A percentile compares a stretch with the other conserved stretches of the same genome.
Evolutionary conservation across 2,888 invertebrate species (phyloP).

Genomic region (Hanleya hanleyi): DNA sequence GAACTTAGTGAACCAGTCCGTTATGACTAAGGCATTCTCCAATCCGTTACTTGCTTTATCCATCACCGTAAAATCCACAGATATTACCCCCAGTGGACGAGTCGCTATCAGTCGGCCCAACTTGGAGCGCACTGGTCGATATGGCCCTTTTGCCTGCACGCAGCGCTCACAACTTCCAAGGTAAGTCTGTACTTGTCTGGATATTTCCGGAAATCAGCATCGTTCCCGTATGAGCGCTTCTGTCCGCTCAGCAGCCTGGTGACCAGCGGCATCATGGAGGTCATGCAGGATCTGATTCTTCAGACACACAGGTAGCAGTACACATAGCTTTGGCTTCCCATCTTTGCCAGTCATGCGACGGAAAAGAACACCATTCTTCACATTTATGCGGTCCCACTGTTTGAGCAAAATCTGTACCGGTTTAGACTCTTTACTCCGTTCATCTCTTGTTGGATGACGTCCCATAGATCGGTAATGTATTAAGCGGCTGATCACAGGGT

Average conservation of each 20-base stretch:
- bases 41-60: neutral
- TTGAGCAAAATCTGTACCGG: neutral
- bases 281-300: neutral
- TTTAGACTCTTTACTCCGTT: neutral
- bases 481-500: neutral
- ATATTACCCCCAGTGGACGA: constrained; percentile 3
- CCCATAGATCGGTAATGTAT: neutral
- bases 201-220: neutral
- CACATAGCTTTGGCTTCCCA: neutral
- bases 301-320: neutral
- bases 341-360: neutral
- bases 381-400: neutral
- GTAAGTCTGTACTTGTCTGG: neutral
- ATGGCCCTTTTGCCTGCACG: neutral
- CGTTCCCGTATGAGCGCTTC: neutral
- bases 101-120: neutral
- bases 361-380: constrained; percentile 4
- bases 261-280: neutral
- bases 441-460: neutral
- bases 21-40: neutral
- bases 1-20: neutral
- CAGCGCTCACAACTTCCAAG: neutral
- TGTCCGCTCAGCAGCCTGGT: neutral
- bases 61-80: constrained; percentile 9
- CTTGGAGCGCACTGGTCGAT: neutral